Base-by-base conservation (phyloP, 1,140 invertebrate species). In the Lutraria rhynchaena region DNA sequence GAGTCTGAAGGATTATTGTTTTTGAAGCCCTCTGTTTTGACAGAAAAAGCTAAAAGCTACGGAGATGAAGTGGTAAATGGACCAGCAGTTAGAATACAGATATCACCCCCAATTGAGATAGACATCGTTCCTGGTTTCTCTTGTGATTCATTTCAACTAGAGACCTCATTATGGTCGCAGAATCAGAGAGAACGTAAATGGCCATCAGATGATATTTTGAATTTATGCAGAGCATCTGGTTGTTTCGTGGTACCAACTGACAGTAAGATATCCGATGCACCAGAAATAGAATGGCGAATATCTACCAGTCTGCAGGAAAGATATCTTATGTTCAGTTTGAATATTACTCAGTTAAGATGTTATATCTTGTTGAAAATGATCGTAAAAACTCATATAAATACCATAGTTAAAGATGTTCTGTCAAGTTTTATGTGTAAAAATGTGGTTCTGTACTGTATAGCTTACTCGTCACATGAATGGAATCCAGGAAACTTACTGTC, bases 341-440 rank as follows among this genome's bases (percentile, higher is more conserved):
- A 58, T 17, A 58, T 58, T 4, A 58, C 55, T 17, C 55, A 58
- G n/a, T 5, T 58, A 3, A 58, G 55, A 27, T 58, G 55, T 29
- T 24, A 27, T 58, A 17, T 58, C 24, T 29, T 58, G 4, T 7
- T 58, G 24, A 58, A 58, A 17, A 58, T 58, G n/a, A 58, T 58
- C n/a, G 2, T 29, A 7, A 58, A 58, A 58, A 27, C 55, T 5
- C 31, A 29, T 27, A 58, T 58, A 7, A 29, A 24, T 27, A 3
- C 55, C 4, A 11, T 17, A 27, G 9, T 7, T 29, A 4, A 24
- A 13, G 55, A 27, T 29, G 17, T 2, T 9, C 9, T 58, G 27
- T 58, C 55, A 27, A 58, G 55, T 58, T 58, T 58, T 17, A 24
- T 27, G n/a, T 58, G 55, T 58, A 58, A 29, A 27, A 5, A 17